These are phyloP conservation scores for Hypomecis punctinalis DNA, from an alignment of 2,888 invertebrate genomes.

Conservation along the genomic window DNA sequence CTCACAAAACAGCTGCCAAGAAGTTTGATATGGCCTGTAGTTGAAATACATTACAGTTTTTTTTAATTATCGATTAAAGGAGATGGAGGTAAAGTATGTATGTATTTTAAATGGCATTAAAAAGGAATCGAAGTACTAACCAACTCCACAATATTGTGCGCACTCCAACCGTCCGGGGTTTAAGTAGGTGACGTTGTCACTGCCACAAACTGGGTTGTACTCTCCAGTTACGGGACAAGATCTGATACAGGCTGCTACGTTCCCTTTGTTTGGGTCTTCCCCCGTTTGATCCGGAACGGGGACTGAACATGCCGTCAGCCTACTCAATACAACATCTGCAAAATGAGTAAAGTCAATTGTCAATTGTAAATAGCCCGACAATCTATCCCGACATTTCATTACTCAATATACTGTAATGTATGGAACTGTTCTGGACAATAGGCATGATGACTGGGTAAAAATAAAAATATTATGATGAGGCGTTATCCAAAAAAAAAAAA, in stretches of 20 bases:
- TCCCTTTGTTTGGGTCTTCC: background rate
- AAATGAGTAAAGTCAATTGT: background rate
- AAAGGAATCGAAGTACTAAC: slow-evolving; percentile 54
- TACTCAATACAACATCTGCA: slow-evolving; percentile 3
- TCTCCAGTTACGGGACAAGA: slow-evolving; percentile 63
- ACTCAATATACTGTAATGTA: too few species aligned
- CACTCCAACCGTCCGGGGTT: slow-evolving; percentile 69
- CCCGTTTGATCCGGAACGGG: background rate
- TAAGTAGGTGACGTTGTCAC: slow-evolving; percentile 65
- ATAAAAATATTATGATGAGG: too few species aligned
- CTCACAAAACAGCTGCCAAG: too few species aligned
- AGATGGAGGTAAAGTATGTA: background rate
- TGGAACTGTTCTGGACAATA: background rate
- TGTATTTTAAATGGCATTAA: background rate
- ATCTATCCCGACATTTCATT: too few species aligned
- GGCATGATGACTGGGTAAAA: too few species aligned
- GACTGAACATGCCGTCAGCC: slow-evolving; percentile 1
- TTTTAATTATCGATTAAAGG: too few species aligned
- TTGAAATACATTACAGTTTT: too few species aligned
- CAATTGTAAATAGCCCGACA: background rate
- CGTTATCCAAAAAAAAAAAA: too few species aligned
- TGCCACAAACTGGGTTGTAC: slow-evolving; percentile 77
- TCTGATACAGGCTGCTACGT: slow-evolving; percentile 29
- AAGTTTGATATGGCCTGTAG: too few species aligned
- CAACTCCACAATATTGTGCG: slow-evolving; percentile 66